A percentile compares a stretch with the other conserved stretches of the same genome.
Evolutionary conservation across 2,888 invertebrate genomes (phyloP).

Genomic region (Platynereis dumerilii): DNA sequence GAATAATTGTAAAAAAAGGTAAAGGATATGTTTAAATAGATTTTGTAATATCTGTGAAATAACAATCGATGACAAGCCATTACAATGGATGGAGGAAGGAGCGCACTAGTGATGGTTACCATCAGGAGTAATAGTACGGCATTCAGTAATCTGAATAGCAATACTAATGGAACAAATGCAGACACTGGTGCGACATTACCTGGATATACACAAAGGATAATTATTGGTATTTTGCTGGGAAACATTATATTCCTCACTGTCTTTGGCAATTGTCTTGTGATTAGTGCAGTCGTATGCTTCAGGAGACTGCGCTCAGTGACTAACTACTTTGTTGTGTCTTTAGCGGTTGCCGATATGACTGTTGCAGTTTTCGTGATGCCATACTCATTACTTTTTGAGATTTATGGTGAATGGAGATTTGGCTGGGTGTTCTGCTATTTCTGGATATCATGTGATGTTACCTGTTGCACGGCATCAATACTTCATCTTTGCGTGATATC

Average conservation of each 20-base stretch:
- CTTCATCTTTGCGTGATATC: constrained; percentile 58
- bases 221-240: constrained; percentile 23
- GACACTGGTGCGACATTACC: too few relatives aligned
- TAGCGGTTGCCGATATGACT: constrained; percentile 57
- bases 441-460: constrained; percentile 60
- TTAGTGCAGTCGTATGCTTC: constrained; percentile 50
- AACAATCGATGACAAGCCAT: too few relatives aligned
- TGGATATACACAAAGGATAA: too few relatives aligned
- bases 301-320: constrained; percentile 52
- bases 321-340: constrained; percentile 52
- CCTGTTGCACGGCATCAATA: constrained; percentile 60
- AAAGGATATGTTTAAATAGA: too few relatives aligned
- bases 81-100: too few relatives aligned
- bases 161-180: too few relatives aligned
- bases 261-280: constrained; percentile 54
- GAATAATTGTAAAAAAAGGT: too few relatives aligned
- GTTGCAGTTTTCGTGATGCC: constrained; percentile 60
- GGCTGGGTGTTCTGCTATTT: constrained; percentile 55
- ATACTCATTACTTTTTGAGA: constrained; percentile 51
- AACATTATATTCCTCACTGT: constrained; percentile 41
- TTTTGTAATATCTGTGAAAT: too few relatives aligned
- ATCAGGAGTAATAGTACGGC: too few relatives aligned
- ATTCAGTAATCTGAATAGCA: too few relatives aligned
- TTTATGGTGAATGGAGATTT: constrained; percentile 50
- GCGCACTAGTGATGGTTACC: too few relatives aligned